These are phyloP conservation scores for Yponomeuta malinellus DNA, from an alignment of 2,888 invertebrate species.

Conservation along the genomic window DNA sequence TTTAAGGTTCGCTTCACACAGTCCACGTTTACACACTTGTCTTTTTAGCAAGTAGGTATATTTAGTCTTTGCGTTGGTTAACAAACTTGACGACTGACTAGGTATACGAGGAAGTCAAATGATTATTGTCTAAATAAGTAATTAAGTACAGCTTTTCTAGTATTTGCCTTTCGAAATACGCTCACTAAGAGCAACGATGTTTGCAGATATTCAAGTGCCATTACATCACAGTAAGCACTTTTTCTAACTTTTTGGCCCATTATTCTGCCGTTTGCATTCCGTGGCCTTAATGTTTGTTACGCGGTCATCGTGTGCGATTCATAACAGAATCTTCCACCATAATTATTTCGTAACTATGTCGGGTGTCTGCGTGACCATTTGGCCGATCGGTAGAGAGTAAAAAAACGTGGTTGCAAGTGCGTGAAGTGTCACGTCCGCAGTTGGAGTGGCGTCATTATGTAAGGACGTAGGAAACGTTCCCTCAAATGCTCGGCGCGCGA, in stretches of 20 bases:
- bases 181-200: neutral
- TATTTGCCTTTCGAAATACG: neutral
- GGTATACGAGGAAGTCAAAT: neutral
- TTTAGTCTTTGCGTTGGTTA: too few species aligned
- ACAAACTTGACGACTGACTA: too few species aligned
- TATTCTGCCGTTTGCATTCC: neutral
- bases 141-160: neutral
- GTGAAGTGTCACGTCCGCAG: neutral
- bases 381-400: constrained; percentile 3
- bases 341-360: constrained; percentile 13
- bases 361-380: constrained; percentile 7
- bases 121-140: neutral
- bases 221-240: neutral
- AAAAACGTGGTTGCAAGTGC: constrained; percentile 7
- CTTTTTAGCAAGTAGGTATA: too few species aligned
- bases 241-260: neutral
- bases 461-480: neutral
- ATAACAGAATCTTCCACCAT: constrained; percentile 1
- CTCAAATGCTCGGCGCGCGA: neutral
- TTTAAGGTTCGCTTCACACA: too few species aligned
- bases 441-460: neutral
- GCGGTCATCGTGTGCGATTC: constrained; percentile 3
- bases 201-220: neutral
- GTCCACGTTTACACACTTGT: too few species aligned
- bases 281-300: constrained; percentile 3